Conservation (phyloP, 2,888 invertebrate genomes). For the Synanthedon andrenaeformis region DNA sequence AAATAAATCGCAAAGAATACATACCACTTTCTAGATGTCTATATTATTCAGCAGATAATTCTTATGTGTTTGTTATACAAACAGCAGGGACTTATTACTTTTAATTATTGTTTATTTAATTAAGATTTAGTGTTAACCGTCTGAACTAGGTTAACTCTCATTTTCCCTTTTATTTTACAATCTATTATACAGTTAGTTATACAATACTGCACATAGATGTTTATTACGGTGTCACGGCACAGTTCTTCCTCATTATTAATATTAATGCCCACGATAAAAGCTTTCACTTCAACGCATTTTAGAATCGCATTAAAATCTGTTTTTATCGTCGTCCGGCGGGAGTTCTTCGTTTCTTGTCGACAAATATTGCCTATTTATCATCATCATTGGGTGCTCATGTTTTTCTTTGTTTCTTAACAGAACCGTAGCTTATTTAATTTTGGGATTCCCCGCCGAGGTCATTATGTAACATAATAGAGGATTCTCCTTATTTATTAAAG, state of each 20-base stretch:
- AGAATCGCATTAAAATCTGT: slow-evolving; percentile 1
- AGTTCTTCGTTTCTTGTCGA: background rate
- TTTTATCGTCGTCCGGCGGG: background rate
- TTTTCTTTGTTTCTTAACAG: slow-evolving; percentile 7
- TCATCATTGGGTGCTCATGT: slow-evolving; percentile 19
- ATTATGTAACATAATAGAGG: slow-evolving; percentile 30
- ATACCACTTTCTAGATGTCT: too few relatives aligned
- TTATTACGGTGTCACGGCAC: slow-evolving; percentile 1
- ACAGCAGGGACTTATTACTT: too few relatives aligned
- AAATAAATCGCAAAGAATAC: too few relatives aligned
- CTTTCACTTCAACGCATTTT: background rate
- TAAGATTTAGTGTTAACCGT: too few relatives aligned
- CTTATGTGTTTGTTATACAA: too few relatives aligned
- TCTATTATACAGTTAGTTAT: too few relatives aligned
- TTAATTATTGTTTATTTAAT: too few relatives aligned
- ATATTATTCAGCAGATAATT: too few relatives aligned
- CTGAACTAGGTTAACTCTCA: too few relatives aligned
- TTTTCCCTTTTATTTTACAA: too few relatives aligned
- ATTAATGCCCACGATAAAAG: slow-evolving; percentile 2
- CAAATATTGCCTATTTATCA: slow-evolving; percentile 18
- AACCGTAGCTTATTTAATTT: slow-evolving; percentile 17
- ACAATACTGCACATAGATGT: background rate
- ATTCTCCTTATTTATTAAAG: slow-evolving; percentile 18
- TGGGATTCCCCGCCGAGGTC: slow-evolving; percentile 21
- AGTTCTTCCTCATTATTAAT: slow-evolving; percentile 3